phyloP scores from a whole-genome alignment of 2,888 invertebrate species.

The Nematopogon swammerdamellus region DNA sequence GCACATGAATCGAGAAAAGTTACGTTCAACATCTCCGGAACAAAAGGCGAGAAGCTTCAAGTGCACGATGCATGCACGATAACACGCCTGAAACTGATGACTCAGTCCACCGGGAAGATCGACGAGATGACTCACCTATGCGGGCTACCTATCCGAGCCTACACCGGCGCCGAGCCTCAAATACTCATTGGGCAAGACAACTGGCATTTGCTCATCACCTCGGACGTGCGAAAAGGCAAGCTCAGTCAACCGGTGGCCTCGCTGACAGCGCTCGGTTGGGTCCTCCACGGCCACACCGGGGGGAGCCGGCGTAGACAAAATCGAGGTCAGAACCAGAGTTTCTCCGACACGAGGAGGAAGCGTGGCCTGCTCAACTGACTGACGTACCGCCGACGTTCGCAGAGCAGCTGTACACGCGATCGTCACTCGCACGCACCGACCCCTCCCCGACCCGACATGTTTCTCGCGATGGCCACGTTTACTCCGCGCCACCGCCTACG shows the following conservation, averaged over 20 bases:
- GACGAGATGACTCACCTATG: neutral
- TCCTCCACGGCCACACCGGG: neutral
- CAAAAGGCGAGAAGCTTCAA: neutral
- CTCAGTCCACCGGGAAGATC: neutral
- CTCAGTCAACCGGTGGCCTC: neutral
- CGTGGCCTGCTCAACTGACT: slow-evolving; percentile 2
- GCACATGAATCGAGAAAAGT: too few species aligned
- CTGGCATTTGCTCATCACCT: neutral
- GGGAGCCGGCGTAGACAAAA: neutral
- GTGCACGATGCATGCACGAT: neutral
- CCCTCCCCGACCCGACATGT: neutral
- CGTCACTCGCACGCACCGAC: neutral
- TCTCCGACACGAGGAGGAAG: neutral
- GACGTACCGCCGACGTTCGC: neutral
- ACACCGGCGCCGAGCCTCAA: neutral
- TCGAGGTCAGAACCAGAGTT: slow-evolving; percentile 6
- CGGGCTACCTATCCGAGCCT: neutral
- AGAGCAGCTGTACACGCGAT: neutral
- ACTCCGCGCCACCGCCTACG: neutral
- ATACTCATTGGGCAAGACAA: slow-evolving; percentile 1
- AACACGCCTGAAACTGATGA: neutral
- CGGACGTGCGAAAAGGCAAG: neutral
- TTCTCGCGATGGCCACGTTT: neutral
- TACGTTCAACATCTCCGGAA: too few species aligned
- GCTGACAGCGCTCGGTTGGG: neutral